Percentiles rank a stretch among this genome's conserved stretches.
These are phyloP conservation scores for Sigmodon hispidus DNA, from an alignment of 2,113 vertebrate genomes.

Conservation along the genomic window DNA sequence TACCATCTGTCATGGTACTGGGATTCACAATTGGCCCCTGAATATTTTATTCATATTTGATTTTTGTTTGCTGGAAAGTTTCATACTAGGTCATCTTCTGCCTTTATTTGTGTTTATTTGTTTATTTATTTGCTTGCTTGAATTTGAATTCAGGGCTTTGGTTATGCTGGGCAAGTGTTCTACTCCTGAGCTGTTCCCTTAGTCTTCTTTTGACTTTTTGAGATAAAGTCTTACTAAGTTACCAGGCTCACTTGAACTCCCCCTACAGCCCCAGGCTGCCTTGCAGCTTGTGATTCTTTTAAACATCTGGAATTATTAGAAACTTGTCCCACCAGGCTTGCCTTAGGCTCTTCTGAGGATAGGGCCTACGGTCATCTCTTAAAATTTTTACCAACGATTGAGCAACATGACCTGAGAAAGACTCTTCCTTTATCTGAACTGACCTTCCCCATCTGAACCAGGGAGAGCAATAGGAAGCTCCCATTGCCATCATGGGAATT, in stretches of 20 bases:
- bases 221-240: not conserved
- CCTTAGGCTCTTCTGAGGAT: not conserved
- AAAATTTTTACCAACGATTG: not conserved
- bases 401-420: not conserved
- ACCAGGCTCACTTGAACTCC: not conserved
- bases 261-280: not conserved
- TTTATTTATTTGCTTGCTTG: not conserved
- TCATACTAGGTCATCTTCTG: accelerated
- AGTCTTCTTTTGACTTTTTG: not conserved
- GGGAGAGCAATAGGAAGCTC: not conserved
- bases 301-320: not conserved
- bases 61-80: not conserved
- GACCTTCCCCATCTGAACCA: not conserved
- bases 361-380: not conserved
- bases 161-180: not conserved
- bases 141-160: not conserved
- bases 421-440: not conserved
- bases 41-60: not conserved
- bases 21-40: not conserved
- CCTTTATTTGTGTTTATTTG: not conserved
- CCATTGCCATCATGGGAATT: not conserved
- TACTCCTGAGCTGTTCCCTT: not conserved
- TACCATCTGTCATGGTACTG: accelerated
- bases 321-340: not conserved
- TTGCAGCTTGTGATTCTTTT: not conserved